Evolutionary conservation across 2,888 invertebrate species (phyloP), one percentile per base, ranked within the genome.

Genomic region (Brachyptera putata): DNA sequence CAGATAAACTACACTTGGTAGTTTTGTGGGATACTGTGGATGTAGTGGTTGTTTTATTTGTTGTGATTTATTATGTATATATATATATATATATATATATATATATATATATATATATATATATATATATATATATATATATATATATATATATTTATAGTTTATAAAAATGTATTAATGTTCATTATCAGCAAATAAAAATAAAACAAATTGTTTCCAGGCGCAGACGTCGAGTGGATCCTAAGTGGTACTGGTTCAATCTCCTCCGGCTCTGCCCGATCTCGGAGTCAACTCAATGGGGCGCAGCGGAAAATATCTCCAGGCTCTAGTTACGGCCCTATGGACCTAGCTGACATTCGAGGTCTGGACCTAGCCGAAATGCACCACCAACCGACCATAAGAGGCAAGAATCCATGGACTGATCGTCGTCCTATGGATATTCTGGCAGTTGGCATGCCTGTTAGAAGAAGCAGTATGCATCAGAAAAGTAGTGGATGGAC

Each of bases 221-320:
- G 86, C 46, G 81, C 86, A 7, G 91, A 91, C 72, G 79, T 89
- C 34, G 87, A 89, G 58, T 91, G 90, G 89, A 84, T 91, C 57
- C 76, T 84, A 60, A 79, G 82, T 34, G 87, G 84, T 39, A 78
- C 79, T 66, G 82, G 80, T 5, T 81, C 82, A 0, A 77, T 82
- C 22, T 81, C 82, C 1, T 79, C 81, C 0, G 79, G 79, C 46
- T 79, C 81, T 3, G 70, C 69, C 1, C 66, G 66, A 43, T 67
- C 68, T 11, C 63, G 68, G 22, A 66, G 64, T 46, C 69, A 70
- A 56, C 62, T 69, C 55, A 64, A 65, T 48, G 63, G 65, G n/a
- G 67, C 67, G 9, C 67, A 67, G 21, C 58, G 67, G 55, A 9
- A 21, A 24, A 46, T 24, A 3, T 24, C 46, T 2, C 46, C 46